Conservation (phyloP, 1,140 invertebrate genomes). For the Neuroterus valhalla region DNA sequence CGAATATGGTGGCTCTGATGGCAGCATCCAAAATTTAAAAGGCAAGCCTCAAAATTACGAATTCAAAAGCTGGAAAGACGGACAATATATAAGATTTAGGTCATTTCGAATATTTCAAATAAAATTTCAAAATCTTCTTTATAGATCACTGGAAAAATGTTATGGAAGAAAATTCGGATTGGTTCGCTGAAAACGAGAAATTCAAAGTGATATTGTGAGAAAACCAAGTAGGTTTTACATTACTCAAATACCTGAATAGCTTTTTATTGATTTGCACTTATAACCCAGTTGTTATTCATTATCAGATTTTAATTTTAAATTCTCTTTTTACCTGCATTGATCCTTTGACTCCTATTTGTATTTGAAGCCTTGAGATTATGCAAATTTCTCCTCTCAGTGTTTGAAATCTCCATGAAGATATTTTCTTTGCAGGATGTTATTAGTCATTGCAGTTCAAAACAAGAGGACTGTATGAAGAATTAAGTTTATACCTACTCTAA, state of each 20-base stretch:
- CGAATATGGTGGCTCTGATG: constrained; percentile 78
- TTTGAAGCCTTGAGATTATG: constrained; percentile 7
- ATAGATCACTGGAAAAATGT: constrained; percentile 76
- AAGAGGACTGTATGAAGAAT: no score
- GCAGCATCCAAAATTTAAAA: constrained; percentile 73
- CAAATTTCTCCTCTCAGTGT: neutral
- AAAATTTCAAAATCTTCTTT: constrained; percentile 38
- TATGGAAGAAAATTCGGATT: constrained; percentile 73
- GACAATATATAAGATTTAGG: neutral
- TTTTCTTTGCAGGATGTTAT: neutral
- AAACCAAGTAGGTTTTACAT: constrained; percentile 5
- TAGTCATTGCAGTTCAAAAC: neutral
- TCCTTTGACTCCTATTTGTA: constrained; percentile 3
- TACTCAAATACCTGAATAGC: neutral
- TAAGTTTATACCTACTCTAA: no score
- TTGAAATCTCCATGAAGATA: neutral
- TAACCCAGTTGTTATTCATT: neutral
- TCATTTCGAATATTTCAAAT: neutral
- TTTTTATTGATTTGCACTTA: neutral
- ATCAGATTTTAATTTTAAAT: constrained; percentile 18
- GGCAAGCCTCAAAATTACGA: constrained; percentile 56
- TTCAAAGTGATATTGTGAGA: constrained; percentile 67
- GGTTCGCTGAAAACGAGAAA: constrained; percentile 77
- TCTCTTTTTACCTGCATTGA: neutral
- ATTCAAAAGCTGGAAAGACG: neutral